Conservation (phyloP, 2,797 vertebrate genomes). For the Huso huso region DNA sequence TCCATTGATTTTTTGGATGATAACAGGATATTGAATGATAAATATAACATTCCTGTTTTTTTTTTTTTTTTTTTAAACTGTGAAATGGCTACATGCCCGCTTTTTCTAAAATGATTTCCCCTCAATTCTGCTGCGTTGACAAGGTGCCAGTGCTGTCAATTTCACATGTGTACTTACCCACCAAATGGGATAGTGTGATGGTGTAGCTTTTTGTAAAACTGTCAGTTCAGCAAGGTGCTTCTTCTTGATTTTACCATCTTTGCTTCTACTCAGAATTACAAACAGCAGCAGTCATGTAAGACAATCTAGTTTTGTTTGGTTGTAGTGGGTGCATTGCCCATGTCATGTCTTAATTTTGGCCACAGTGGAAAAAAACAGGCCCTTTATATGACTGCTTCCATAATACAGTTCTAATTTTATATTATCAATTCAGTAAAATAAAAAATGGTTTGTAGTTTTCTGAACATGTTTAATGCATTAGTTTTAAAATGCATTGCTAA, state of each 20-base stretch:
- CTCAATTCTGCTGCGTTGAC: too few species aligned
- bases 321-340: too few species aligned
- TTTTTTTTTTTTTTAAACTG: slow-evolving; percentile 60
- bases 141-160: slow-evolving; percentile 50
- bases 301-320: too few species aligned
- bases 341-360: too few species aligned
- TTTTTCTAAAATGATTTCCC: slow-evolving; percentile 36
- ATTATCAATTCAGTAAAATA: too few species aligned
- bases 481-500: too few species aligned
- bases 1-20: slow-evolving; percentile 11
- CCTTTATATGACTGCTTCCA: too few species aligned
- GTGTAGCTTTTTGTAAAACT: slow-evolving; percentile 32
- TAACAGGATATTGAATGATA: slow-evolving; percentile 32
- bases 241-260: not conserved
- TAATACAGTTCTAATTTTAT: too few species aligned
- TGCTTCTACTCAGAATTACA: slow-evolving; percentile 16
- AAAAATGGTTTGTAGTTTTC: too few species aligned
- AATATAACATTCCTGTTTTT: slow-evolving; percentile 56
- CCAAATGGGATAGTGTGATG: slow-evolving; percentile 35
- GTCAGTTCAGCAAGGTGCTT: slow-evolving; percentile 18
- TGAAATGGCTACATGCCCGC: slow-evolving; percentile 54
- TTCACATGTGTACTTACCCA: slow-evolving; percentile 51
- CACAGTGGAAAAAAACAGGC: too few species aligned
- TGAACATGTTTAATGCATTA: too few species aligned
- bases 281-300: not conserved